Conservation (phyloP, 2,113 vertebrate species). For the Corythornis vintsioides region DNA sequence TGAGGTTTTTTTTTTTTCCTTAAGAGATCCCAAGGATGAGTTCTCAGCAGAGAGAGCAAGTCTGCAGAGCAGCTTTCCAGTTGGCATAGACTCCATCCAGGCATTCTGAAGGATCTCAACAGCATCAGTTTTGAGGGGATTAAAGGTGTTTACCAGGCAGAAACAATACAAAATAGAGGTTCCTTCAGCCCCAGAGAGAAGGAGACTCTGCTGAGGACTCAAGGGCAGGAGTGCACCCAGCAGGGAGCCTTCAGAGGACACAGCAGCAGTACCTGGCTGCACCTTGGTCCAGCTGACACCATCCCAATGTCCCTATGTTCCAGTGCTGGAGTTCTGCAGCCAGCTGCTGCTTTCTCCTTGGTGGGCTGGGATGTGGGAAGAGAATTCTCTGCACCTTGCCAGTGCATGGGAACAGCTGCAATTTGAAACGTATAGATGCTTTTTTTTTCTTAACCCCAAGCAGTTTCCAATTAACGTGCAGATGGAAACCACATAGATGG, state of each 20-base stretch:
- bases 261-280: fast-evolving
- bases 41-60: neutral
- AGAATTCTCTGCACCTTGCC: conserved; percentile 17
- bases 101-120: neutral
- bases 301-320: neutral
- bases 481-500: conserved; percentile 29
- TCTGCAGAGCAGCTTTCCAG: neutral
- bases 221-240: neutral
- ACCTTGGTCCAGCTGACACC: fast-evolving
- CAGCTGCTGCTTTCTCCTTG: neutral
- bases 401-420: conserved; percentile 20
- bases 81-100: neutral
- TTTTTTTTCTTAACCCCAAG: conserved; percentile 1
- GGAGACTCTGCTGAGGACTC: neutral
- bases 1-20: neutral
- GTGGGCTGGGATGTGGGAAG: conserved; percentile 27
- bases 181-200: neutral
- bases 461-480: conserved; percentile 51
- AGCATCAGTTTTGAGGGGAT: neutral
- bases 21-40: neutral
- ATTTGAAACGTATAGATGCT: neutral
- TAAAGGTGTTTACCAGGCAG: neutral
- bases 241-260: neutral
- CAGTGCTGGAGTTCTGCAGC: neutral
- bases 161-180: neutral